Evolutionary conservation across 2,888 invertebrate species (phyloP).

Genomic region (Sthenelais limicola): DNA sequence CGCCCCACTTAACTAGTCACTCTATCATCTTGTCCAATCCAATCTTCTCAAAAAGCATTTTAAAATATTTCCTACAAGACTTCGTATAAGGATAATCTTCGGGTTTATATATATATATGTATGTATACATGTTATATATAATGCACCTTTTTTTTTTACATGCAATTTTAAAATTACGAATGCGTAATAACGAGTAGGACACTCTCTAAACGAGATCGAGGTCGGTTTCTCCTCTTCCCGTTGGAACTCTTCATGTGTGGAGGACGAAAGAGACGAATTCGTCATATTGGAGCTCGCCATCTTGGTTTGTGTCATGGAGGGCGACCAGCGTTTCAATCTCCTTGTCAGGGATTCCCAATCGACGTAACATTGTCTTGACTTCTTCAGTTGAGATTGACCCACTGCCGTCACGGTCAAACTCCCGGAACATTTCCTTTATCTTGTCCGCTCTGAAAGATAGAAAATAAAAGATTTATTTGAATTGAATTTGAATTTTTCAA

Average conservation of each 20-base stretch:
- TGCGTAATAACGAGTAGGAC: too few relatives aligned
- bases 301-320: conserved; percentile 47
- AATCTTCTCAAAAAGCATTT: too few relatives aligned
- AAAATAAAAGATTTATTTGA: neutral
- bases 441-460: conserved; percentile 33
- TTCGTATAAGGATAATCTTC: too few relatives aligned
- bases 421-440: conserved; percentile 43
- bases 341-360: conserved; percentile 37
- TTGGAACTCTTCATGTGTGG: conserved; percentile 26
- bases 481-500: neutral
- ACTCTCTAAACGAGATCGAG: too few relatives aligned
- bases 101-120: too few relatives aligned
- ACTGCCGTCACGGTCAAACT: conserved; percentile 47
- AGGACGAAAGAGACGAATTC: conserved; percentile 48
- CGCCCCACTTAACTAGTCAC: too few relatives aligned
- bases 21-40: too few relatives aligned
- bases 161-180: too few relatives aligned
- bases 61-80: too few relatives aligned
- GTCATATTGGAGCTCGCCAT: conserved; percentile 49
- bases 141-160: too few relatives aligned
- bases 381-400: conserved; percentile 47
- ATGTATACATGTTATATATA: too few relatives aligned
- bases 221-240: too few relatives aligned
- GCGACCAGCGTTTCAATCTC: conserved; percentile 47
- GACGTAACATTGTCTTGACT: conserved; percentile 42